Evolutionary conservation across 2,113 vertebrate genomes (phyloP).

Genomic region (Cettia cetti): DNA sequence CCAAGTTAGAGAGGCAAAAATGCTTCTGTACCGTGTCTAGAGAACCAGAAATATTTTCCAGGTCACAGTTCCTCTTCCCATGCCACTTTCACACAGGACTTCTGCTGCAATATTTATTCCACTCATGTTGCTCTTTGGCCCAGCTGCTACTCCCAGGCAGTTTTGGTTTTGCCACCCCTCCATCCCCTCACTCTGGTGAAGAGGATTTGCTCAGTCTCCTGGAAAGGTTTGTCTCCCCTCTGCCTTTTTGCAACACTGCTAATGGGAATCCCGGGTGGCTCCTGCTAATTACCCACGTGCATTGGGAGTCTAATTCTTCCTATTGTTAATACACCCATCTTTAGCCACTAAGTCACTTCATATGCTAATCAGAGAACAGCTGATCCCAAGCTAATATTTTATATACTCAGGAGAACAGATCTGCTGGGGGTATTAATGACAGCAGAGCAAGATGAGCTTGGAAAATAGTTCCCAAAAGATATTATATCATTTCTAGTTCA

Average conservation of each 20-base stretch:
- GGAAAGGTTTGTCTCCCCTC: background rate
- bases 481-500: background rate
- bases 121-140: background rate
- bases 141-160: background rate
- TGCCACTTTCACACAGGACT: background rate
- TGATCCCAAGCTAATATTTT: constrained; percentile 51
- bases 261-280: constrained; percentile 52
- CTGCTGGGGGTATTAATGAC: constrained; percentile 12
- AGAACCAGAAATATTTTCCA: constrained; percentile 24
- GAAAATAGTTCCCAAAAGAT: background rate
- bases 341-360: constrained; percentile 62
- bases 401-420: background rate
- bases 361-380: constrained; percentile 49
- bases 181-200: background rate
- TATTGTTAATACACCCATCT: constrained; percentile 45
- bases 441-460: background rate
- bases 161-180: background rate
- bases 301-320: constrained; percentile 51
- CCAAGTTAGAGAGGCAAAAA: background rate
- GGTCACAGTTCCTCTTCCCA: background rate
- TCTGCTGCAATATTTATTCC: constrained; percentile 26
- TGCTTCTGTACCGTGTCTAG: background rate
- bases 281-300: constrained; percentile 56
- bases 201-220: background rate
- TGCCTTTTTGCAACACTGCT: constrained; percentile 5